These are phyloP conservation scores for Eriosoma lanigerum DNA, from an alignment of 1,140 invertebrate genomes.

Conservation along the genomic window DNA sequence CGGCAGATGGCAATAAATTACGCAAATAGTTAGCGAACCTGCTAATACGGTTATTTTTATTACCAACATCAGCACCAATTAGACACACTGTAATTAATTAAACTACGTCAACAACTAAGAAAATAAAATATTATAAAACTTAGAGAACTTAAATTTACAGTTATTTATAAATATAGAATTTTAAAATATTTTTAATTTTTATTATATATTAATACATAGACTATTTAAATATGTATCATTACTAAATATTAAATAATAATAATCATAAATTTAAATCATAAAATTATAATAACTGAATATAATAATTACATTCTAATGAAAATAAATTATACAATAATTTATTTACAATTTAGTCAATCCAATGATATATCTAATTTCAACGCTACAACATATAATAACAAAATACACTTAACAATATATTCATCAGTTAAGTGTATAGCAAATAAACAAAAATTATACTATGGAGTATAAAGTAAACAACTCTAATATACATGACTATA, in stretches of 20 bases:
- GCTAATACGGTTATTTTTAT: conserved; percentile 84
- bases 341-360: not conserved
- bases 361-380: not conserved
- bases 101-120: not conserved
- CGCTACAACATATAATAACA: not conserved
- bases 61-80: conserved; percentile 89
- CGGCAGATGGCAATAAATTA: conserved; percentile 84
- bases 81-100: conserved; percentile 72
- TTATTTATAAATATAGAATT: too few species aligned
- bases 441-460: too few species aligned
- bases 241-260: not conserved
- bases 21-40: conserved; percentile 91
- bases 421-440: too few species aligned
- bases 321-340: not conserved
- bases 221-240: not conserved
- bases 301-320: not conserved
- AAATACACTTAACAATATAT: not conserved
- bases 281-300: not conserved
- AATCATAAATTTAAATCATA: not conserved
- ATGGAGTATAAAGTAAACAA: too few species aligned
- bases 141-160: too few species aligned
- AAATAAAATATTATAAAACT: not conserved
- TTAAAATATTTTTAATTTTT: not conserved
- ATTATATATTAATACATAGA: not conserved
- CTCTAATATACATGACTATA: too few species aligned